Conservation (phyloP, 1,140 invertebrate species). For the Odontomachus brunneus region DNA sequence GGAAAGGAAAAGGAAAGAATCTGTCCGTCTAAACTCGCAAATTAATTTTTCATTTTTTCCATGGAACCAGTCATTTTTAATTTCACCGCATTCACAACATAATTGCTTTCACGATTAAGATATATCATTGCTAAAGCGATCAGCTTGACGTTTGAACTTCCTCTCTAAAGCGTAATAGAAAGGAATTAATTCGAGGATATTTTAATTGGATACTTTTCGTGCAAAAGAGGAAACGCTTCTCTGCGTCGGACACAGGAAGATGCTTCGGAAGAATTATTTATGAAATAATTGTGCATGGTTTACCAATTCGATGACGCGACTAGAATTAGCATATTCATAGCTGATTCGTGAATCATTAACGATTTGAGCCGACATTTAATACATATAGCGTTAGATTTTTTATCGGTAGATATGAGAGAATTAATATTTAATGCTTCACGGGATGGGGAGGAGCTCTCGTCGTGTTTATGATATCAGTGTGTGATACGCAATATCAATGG, state of each 20-base stretch:
- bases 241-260: background rate
- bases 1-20: background rate
- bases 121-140: slow-evolving; percentile 15
- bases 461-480: slow-evolving; percentile 1
- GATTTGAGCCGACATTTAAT: slow-evolving; percentile 9
- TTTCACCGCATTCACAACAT: background rate
- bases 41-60: background rate
- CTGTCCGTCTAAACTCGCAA: background rate
- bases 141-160: background rate
- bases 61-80: slow-evolving; percentile 17
- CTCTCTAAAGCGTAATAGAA: background rate
- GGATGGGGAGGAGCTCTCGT: background rate
- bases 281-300: background rate
- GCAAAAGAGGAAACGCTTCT: background rate
- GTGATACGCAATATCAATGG: slow-evolving; percentile 18
- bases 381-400: background rate
- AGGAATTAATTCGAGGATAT: background rate
- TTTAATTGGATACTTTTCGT: background rate
- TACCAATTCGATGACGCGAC: background rate
- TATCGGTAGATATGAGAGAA: slow-evolving; percentile 10
- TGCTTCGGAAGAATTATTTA: slow-evolving; percentile 11
- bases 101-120: background rate
- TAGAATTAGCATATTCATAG: slow-evolving; percentile 16
- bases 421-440: slow-evolving; percentile 47
- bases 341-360: slow-evolving; percentile 22